Percentiles rank a stretch among this genome's conserved stretches.
phyloP scores from a whole-genome alignment of 2,888 invertebrate genomes.

The Cremastobaeus sp. region DNA sequence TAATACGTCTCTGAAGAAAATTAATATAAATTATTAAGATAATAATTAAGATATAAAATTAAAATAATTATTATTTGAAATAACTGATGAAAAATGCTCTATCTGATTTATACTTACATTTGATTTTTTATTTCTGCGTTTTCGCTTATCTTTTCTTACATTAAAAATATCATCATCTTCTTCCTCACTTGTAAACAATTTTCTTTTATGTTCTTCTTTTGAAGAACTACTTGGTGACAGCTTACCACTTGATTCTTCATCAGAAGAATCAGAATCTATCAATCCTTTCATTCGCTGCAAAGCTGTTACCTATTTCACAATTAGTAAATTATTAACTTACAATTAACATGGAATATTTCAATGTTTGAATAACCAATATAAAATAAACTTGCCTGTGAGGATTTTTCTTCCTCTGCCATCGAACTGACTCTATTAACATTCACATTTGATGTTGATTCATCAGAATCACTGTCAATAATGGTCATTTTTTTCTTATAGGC shows the following conservation, averaged over 20 bases:
- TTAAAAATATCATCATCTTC: not conserved
- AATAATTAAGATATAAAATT: too few relatives aligned
- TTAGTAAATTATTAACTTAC: not conserved
- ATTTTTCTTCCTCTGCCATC: too few relatives aligned
- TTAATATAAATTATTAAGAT: too few relatives aligned
- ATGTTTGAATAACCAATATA: too few relatives aligned
- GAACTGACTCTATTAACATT: too few relatives aligned
- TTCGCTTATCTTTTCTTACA: not conserved
- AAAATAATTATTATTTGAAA: too few relatives aligned
- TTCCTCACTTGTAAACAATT: not conserved
- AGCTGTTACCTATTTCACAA: not conserved
- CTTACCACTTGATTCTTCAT: not conserved
- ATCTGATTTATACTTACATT: not conserved
- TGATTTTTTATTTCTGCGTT: not conserved
- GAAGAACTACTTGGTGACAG: not conserved
- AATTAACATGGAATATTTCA: too few relatives aligned
- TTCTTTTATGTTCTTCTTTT: not conserved
- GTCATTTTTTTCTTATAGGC: too few relatives aligned
- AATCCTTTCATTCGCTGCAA: not conserved
- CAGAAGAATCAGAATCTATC: constrained; percentile 2
- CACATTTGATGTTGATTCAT: not conserved
- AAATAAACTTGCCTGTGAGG: not conserved
- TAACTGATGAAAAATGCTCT: too few relatives aligned
- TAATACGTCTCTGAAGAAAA: too few relatives aligned
- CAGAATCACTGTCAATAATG: not conserved